Evolutionary conservation across 2,888 invertebrate species (phyloP).

Genomic region (Ichneumoninae sp.): DNA sequence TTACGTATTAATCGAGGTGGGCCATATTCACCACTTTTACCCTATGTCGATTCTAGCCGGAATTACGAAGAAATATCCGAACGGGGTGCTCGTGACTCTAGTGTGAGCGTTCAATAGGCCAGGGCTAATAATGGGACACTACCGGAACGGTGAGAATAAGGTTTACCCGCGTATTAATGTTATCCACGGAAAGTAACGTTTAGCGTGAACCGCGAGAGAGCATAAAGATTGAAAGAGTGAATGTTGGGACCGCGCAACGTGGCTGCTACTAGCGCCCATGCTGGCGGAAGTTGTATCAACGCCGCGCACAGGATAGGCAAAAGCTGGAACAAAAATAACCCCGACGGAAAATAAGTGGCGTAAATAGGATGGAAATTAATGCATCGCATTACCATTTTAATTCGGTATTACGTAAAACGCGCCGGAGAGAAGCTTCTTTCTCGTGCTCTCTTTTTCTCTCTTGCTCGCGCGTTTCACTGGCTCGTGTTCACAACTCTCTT

Average conservation of each 20-base stretch:
- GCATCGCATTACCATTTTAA: constrained; percentile 77
- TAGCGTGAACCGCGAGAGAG: background rate
- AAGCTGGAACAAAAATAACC: constrained; percentile 55
- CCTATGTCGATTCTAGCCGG: background rate
- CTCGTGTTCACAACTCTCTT: constrained; percentile 6
- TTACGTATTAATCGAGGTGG: no score
- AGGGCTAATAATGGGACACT: background rate
- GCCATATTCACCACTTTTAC: no score
- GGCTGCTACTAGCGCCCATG: background rate
- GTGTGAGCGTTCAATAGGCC: background rate
- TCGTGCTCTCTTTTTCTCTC: background rate
- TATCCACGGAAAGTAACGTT: background rate
- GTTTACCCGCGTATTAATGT: constrained; percentile 12
- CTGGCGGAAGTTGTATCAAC: background rate
- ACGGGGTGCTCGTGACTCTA: background rate
- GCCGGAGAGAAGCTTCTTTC: constrained; percentile 40
- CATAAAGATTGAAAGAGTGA: constrained; percentile 5
- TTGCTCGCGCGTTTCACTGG: background rate
- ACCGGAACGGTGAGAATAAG: no score
- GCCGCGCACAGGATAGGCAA: constrained; percentile 22
- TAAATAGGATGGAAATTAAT: constrained; percentile 76
- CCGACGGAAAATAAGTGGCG: constrained; percentile 62
- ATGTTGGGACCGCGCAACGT: constrained; percentile 11
- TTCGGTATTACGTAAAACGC: constrained; percentile 70
- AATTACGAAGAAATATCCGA: background rate